These are phyloP conservation scores for Xylota sylvarum DNA, from an alignment of 2,888 invertebrate genomes.

Conservation along the genomic window DNA sequence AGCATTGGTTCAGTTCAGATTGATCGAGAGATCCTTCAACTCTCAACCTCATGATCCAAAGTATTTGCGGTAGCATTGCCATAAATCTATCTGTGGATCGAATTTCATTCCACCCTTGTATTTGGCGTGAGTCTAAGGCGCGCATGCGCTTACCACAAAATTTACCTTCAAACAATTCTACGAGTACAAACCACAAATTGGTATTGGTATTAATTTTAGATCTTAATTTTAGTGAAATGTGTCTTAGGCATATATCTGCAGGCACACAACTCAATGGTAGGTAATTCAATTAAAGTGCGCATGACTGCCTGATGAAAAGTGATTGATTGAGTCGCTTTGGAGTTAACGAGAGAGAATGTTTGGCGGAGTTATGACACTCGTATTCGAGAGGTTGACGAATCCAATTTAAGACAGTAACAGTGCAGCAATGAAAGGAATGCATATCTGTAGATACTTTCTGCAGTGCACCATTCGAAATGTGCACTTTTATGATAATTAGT, in stretches of 20 bases:
- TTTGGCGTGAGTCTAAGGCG: not conserved
- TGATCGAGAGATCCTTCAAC: slow-evolving; percentile 8
- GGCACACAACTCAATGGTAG: not conserved
- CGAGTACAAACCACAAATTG: slow-evolving; percentile 10
- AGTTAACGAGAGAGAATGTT: slow-evolving; percentile 23
- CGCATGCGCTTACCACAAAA: not conserved
- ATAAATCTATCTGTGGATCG: slow-evolving; percentile 28
- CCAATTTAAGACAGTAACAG: not conserved
- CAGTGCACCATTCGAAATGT: no score
- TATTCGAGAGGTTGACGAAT: not conserved
- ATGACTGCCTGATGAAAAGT: slow-evolving; percentile 11
- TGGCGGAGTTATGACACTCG: not conserved
- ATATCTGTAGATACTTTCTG: not conserved
- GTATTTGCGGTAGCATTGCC: slow-evolving; percentile 35
- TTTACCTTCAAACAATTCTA: slow-evolving; percentile 5
- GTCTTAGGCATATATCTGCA: not conserved
- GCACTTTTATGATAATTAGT: no score
- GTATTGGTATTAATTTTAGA: slow-evolving; percentile 20
- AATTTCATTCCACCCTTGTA: slow-evolving; percentile 27
- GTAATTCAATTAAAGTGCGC: slow-evolving; percentile 8
- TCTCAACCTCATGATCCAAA: not conserved
- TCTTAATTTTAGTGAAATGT: slow-evolving; percentile 29
- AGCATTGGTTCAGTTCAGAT: not conserved
- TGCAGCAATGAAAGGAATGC: not conserved
- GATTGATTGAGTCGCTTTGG: slow-evolving; percentile 20